A percentile compares a stretch with the other conserved stretches of the same genome.
Conservation (phyloP, 2,113 vertebrate species). For the Hoplias malabaricus region DNA sequence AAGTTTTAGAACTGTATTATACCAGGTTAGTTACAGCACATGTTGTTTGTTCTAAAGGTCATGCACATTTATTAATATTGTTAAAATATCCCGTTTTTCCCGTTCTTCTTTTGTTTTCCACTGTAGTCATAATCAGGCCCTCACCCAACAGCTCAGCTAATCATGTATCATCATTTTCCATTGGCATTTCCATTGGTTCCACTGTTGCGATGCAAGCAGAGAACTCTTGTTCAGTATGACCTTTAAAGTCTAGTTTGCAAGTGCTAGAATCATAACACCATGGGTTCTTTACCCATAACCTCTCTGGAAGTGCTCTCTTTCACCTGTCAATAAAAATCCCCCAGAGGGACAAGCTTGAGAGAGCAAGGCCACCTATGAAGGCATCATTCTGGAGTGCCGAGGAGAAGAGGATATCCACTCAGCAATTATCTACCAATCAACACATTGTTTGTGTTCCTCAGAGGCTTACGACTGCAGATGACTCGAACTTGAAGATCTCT, state of each 20-base stretch:
- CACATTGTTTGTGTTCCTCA: background rate
- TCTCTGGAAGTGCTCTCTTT: background rate
- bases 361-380: background rate
- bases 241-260: background rate
- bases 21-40: too few relatives aligned
- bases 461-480: background rate
- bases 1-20: too few relatives aligned
- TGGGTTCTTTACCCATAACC: background rate
- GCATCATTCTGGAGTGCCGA: background rate
- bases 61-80: too few relatives aligned
- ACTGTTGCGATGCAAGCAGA: too few relatives aligned
- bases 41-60: too few relatives aligned
- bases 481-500: background rate
- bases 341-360: background rate
- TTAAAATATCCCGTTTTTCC: too few relatives aligned
- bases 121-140: too few relatives aligned
- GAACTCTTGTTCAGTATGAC: too few relatives aligned
- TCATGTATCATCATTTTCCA: background rate
- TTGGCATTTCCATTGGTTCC: background rate
- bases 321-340: background rate
- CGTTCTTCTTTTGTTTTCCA: background rate
- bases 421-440: background rate
- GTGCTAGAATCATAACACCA: background rate
- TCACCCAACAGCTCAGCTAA: background rate
- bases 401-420: background rate